Conservation (phyloP, 35 echinoderm and acorn worm species). For the Patiria miniata region DNA sequence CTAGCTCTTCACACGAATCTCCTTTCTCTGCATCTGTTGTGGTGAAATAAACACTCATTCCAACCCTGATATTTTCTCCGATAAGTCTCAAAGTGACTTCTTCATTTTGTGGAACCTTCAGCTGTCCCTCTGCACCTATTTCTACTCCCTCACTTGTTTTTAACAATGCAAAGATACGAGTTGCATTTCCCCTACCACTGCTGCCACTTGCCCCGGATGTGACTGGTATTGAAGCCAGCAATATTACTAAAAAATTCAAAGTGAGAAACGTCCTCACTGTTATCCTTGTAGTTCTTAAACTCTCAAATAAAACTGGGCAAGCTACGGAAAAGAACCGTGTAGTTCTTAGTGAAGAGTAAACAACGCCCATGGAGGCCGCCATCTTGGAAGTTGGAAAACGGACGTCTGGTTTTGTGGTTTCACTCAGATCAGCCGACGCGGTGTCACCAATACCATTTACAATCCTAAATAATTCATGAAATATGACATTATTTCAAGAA, state of each 20-base stretch:
- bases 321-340: background rate
- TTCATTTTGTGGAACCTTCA: background rate
- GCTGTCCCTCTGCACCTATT: background rate
- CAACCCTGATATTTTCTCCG: background rate
- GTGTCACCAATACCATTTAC: no score
- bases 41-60: slow-evolving; percentile 46
- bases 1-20: background rate
- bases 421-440: no score
- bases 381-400: slow-evolving; percentile 1
- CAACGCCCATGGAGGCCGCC: slow-evolving; percentile 21
- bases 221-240: background rate
- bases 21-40: background rate
- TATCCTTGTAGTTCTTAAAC: background rate
- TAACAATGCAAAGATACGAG: background rate
- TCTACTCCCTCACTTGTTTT: background rate
- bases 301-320: background rate
- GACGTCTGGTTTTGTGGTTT: background rate
- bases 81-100: background rate
- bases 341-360: slow-evolving; percentile 2
- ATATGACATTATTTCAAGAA: no score
- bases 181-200: no score
- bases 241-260: background rate
- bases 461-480: no score
- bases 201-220: background rate
- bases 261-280: background rate